Base-by-base conservation (phyloP, 2,888 invertebrate genomes). In the Ophion slaviceki region DNA sequence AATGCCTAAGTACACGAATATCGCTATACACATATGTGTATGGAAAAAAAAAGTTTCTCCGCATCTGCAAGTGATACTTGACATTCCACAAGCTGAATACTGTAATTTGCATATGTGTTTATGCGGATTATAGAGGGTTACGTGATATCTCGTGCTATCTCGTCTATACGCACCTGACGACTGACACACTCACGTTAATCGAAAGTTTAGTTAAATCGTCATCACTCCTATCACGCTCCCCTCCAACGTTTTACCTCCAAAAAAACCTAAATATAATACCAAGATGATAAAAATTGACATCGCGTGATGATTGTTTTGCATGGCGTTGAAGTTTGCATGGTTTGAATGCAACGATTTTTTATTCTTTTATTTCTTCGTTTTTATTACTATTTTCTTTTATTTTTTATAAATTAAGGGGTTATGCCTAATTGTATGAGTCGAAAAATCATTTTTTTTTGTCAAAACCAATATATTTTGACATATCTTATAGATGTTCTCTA, bases 11-110 rank as follows among this genome's bases (percentile, higher is more conserved):
- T 62, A 72, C 77, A 79, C 64, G 62, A 72, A 70, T 47, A 74
- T 67, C 24, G 74, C 0, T 14, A 47, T 14, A 14, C 10, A 14
- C 14, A 47, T 14, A 47, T 14, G 10, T 47, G 17, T 14, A 47
- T 47, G 32, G 32, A 32, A 32, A 32, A 32, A 32, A 61, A 47
- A 72, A 28, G 20, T 62, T 79, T 68, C 77, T 64, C 45, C 45
- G 62, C 74, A 64, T 53, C 20, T 47, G n/a, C 57, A 36, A 66
- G 67, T 68, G 77, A 81, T 81, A 85, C 81, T 72, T 76, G 79
- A 80, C 79, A 66, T 84, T 80, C 79, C 40, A 32, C 28, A 53
- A 64, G 70, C 59, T 75, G 64, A 75, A 80, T 75, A 80, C 75
- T 57, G 40, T 70, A 83, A 75, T 84, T 84, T 75, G 57, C 40